Conservation (phyloP, 2,797 vertebrate genomes). For the Brachyrhaphis roseni region DNA sequence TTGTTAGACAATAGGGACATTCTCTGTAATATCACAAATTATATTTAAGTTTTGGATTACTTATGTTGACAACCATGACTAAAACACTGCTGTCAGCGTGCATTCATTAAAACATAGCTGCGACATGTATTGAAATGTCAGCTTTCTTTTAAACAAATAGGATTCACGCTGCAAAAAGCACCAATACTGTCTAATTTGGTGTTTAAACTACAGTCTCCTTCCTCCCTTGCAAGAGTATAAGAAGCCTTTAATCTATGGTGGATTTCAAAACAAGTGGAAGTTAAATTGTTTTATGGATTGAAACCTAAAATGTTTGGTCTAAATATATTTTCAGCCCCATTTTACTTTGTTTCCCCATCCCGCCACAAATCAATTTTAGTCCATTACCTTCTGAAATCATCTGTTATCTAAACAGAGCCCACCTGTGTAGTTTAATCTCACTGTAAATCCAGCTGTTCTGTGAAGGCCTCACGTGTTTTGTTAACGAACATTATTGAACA, state of each 20-base stretch:
- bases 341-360: background rate
- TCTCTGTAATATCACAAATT: conserved; percentile 37
- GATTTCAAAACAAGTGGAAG: background rate
- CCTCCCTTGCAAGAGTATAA: background rate
- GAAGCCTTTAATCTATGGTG: background rate
- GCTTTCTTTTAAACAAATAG: background rate
- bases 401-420: background rate
- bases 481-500: background rate
- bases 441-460: background rate
- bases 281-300: background rate
- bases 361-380: background rate
- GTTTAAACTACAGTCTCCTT: background rate
- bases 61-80: conserved; percentile 13
- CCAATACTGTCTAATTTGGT: background rate
- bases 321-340: background rate
- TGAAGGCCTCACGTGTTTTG: background rate
- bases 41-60: conserved; percentile 15
- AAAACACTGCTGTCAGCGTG: background rate
- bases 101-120: background rate
- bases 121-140: background rate
- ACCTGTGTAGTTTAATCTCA: background rate
- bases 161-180: background rate
- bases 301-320: background rate
- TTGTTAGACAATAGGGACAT: conserved; percentile 34
- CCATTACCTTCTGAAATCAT: background rate